These are phyloP conservation scores for Julus scanicus DNA, from an alignment of 2,888 invertebrate genomes.

Conservation along the genomic window DNA sequence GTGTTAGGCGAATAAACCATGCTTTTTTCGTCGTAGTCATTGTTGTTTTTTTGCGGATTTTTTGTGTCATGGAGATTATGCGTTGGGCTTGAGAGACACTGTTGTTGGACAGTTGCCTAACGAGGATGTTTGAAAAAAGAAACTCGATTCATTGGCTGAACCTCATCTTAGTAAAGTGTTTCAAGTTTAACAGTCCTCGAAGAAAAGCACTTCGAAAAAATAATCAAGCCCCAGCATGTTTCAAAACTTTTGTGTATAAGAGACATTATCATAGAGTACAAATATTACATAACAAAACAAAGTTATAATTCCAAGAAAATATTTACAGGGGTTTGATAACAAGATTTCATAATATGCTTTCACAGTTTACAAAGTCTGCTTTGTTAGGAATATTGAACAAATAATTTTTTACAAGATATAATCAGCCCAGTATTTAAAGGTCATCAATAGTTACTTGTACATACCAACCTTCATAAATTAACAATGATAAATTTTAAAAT, in stretches of 20 bases:
- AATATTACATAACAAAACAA: too few species aligned
- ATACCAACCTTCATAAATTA: too few species aligned
- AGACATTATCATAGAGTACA: too few species aligned
- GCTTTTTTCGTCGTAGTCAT: neutral
- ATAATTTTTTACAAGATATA: too few species aligned
- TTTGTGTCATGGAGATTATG: slow-evolving; percentile 29
- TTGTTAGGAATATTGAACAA: too few species aligned
- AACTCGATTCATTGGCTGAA: neutral
- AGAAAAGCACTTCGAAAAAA: neutral
- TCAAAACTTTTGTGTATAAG: neutral
- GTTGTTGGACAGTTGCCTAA: slow-evolving; percentile 39
- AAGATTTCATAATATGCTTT: too few species aligned
- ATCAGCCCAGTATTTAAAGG: too few species aligned
- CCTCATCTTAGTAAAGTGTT: neutral
- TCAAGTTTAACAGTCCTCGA: neutral
- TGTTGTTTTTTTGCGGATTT: neutral
- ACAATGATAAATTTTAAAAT: too few species aligned
- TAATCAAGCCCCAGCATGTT: neutral
- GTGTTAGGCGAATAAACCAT: slow-evolving; percentile 39
- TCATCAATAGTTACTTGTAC: too few species aligned
- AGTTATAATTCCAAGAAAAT: too few species aligned
- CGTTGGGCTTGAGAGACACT: slow-evolving; percentile 21
- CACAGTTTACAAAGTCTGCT: too few species aligned
- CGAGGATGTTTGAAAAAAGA: neutral
- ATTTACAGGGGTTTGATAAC: too few species aligned